Evolutionary conservation across 2,113 vertebrate species (phyloP), one percentile per base, ranked within the genome.

Genomic region (Silurus meridionalis): DNA sequence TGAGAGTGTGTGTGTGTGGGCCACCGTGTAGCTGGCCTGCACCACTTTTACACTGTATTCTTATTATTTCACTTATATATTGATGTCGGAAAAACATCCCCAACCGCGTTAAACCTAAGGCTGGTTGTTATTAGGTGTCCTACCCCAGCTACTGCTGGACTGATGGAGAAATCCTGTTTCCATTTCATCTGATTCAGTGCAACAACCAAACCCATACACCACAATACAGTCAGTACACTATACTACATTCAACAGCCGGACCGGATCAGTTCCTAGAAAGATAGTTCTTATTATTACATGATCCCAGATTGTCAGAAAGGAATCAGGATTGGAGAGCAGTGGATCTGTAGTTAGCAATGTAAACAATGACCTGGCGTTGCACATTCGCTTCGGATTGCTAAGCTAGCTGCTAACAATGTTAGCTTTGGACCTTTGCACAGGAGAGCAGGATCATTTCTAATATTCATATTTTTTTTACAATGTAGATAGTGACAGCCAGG

Each of bases 321-420:
- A 6, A 48, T 17, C 52, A 14, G 7, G 55, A 83, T 48, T 6
- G 57, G n/a, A 8, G 17, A 80, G 79, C 52, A 77, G 80, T 61
- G 66, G 48, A 19, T 71, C 8, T 63, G 37, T 84, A 82, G 87
- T 67, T 85, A 87, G 87, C 86, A 90, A 78, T 90, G 89, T 90
- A 90, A 90, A 90, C 89, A 90, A 90, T 90, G 89, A 88, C 89
- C 87, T 90, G 89, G 89, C 86, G 89, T 90, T 86, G 89, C 89
- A 86, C 8, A 74, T 52, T 69, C 17, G 28, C 79, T 69, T 66
- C 37, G 72, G 19, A 4, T 5, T 69, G 83, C 48, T 85, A 83
- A 37, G 81, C 88, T 37, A 60, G 58, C 46, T 55, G 86, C 86
- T 74, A 55, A 23, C 0, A 53, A 37, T 37, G 19, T 60, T 77